Base-by-base conservation (phyloP, 2,797 vertebrate species). In the Cossypha caffra region DNA sequence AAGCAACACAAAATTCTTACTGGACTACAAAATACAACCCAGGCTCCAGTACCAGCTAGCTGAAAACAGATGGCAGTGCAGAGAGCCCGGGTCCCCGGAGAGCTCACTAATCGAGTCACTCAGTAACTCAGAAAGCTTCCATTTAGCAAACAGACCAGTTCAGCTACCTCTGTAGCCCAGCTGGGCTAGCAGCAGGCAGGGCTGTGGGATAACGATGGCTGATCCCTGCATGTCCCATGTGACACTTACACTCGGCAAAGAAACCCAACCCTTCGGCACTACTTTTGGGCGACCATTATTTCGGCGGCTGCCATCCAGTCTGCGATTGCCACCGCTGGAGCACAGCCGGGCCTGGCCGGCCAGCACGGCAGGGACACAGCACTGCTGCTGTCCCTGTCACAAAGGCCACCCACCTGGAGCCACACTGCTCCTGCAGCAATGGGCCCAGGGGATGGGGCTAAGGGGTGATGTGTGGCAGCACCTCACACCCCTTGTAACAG, bases 321-420 rank as follows among this genome's bases (percentile, higher is more conserved):
- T 0, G 1, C 2, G 3, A 17, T 1, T 2, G 31, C 0, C 4
- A 0, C 16, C 0, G 6, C 29, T 1, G 23, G 37, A 28, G 57
- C 76, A 14, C 40, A 6, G 51, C 20, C 4, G 3, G 38, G 62
- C 26, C n/a, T 2, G 38, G 62, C 26, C n/a, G 1, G 62, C 28
- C 62, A 58, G n/a, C 62, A 8, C 23, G 6, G 35, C 37, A 6
- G 10, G 23, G 10, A 9, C 54, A 37, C n/a, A 1, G 7, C 15
- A 0, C 28, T 2, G 18, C 1, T 3, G 8, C 66, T 4, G 31
- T 23, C 25, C 45, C 16, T 12, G 7, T 2, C 4, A 14, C 16
- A 11, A 5, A 40, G 21, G 8, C 14, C 20, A 6, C 1, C 12
- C 9, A 33, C 5, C 11, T 1, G 20, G 11, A 1, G 16, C n/a